Base-by-base conservation (phyloP, 2,888 invertebrate species). In the Pristionchus maxplancki region DNA sequence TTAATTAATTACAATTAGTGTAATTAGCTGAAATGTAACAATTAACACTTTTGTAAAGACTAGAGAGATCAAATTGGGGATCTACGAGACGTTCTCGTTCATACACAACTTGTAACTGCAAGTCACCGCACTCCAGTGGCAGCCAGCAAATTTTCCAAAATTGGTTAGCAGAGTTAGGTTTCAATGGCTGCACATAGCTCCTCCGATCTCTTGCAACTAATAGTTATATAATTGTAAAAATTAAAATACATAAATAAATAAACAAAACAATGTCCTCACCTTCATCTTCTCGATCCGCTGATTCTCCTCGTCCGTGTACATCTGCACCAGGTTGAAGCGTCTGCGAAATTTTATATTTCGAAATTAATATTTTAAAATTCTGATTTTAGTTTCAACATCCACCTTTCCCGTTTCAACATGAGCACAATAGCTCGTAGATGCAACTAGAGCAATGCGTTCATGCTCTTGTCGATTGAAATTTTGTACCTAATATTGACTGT, bases 271-370 rank as follows among this genome's bases (percentile, higher is more conserved):
- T n/a, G 44, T 40, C 15, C 82, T 40, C n/a, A 85, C 85, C 85
- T 85, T 62, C 31, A 85, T 31, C 31, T 64, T 37, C n/a, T 34
- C 85, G n/a, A 62, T 15, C 17, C 58, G 40, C 44, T 85, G 58
- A 58, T 64, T 85, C 28, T 85, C 85, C 44, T 85, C 64, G 8
- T 85, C 85, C 15, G 40, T 48, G 64, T 31, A 85, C 85, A 85
- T 85, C 20, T 85, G 64, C 20, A 15, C 31, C n/a, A 85, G 58
- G 40, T 62, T 64, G 85, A 85, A 85, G 85, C 40, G 48, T 85
- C 85, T 85, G 50, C 2, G 9, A 24, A 81, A 81, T 44, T 44
- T 4, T 44, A n/a, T 34, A 4, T 67, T 34, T 67, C 34, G 8
- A 74, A 74, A 37, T 74, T 3, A 31, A 31, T 40, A 74, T 74